Conservation (phyloP, 2,113 vertebrate genomes). For the Tursiops truncatus region DNA sequence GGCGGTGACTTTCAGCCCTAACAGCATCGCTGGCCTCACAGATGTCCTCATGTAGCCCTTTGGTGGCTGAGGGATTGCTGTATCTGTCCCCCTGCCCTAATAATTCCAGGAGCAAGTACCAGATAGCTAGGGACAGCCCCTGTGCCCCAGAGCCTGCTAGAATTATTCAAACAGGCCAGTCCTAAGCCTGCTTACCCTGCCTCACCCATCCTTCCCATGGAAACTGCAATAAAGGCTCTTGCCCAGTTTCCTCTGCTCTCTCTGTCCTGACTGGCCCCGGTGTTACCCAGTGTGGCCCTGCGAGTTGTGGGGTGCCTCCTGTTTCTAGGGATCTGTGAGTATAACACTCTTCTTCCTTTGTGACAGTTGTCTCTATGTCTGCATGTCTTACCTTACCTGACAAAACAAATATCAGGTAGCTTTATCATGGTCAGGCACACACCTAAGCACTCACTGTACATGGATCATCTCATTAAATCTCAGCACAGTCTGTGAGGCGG, state of each 20-base stretch:
- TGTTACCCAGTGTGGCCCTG: background rate
- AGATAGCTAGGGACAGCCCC: background rate
- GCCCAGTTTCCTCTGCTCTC: background rate
- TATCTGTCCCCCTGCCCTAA: background rate
- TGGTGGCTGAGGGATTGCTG: background rate
- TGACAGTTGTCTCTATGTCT: background rate
- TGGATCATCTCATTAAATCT: background rate
- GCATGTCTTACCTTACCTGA: background rate
- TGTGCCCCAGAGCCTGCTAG: background rate
- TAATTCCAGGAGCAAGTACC: background rate
- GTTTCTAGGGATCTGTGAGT: background rate
- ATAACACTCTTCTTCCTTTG: background rate
- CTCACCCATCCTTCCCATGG: background rate
- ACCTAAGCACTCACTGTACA: background rate
- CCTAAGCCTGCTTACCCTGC: background rate
- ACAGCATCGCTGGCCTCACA: background rate
- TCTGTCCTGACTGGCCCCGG: background rate
- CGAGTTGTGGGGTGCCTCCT: background rate
- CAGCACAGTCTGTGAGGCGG: background rate
- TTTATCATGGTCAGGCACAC: background rate
- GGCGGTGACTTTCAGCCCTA: background rate
- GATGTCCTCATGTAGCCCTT: background rate
- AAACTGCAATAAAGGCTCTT: background rate
- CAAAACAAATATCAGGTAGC: background rate
- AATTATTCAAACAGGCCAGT: background rate